Evolutionary conservation across 2,113 vertebrate genomes (phyloP).

Genomic region (Nibea albiflora): DNA sequence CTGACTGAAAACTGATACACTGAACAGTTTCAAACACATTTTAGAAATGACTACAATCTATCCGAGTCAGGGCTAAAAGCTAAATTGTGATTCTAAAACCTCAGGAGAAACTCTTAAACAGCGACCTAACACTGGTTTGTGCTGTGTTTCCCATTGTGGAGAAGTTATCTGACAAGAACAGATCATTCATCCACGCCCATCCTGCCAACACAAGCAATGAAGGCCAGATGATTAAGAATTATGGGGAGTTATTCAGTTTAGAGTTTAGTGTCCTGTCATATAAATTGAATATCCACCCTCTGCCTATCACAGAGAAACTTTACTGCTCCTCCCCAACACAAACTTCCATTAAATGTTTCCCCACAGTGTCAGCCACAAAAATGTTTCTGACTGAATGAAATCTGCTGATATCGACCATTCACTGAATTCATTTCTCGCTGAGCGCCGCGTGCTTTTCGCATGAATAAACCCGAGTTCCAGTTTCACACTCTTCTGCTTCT

Average conservation of each 20-base stretch:
- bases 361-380: not conserved
- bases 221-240: not conserved
- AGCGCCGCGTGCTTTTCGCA: not conserved
- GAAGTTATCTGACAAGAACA: no score
- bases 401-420: no score
- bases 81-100: no score
- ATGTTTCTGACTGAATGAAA: not conserved
- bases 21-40: no score
- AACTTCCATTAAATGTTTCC: not conserved
- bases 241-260: not conserved
- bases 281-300: not conserved
- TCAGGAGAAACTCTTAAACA: not conserved
- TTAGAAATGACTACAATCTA: no score
- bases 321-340: not conserved
- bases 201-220: not conserved
- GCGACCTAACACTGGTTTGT: not conserved
- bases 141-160: not conserved
- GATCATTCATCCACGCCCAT: not conserved
- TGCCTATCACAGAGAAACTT: not conserved
- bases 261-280: not conserved
- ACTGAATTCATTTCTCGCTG: not conserved
- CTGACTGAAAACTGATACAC: no score
- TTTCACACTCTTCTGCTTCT: no score
- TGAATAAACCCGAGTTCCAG: not conserved
- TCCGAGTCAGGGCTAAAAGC: no score